Evolutionary conservation across 2,797 vertebrate genomes (phyloP), one percentile per base, ranked within the genome.

Genomic region (Sebastes nivosus): DNA sequence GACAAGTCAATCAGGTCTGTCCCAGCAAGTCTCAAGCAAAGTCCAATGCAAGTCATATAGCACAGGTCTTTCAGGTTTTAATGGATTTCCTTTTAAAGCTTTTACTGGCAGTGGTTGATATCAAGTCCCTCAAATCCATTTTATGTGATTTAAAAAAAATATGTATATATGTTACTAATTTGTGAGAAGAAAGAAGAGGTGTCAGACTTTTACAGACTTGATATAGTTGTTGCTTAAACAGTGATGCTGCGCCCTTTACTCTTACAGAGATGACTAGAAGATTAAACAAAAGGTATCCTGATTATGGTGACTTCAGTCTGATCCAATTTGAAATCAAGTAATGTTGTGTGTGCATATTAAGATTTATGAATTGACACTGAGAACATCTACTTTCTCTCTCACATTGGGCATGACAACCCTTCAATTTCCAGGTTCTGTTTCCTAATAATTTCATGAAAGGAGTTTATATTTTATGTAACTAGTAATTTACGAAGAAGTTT

Each of bases 401-500:
- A 38, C 27, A 68, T 6, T n/a, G 12, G 8, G 0, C 27, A 29
- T 57, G 5, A 20, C 29, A 34, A 32, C 30, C 20, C 20, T 50
- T 70, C 12, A 61, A 24, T 73, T 77, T 77, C 82, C 32, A 64
- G 16, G 34, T 72, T 82, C 42, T 1, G 4, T 76, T 60, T 72
- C 52, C n/a, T 74, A 55, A 82, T 72, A 54, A 67, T 60, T 70
- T 67, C 22, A 71, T 9, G 18, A 70, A 67, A 64, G 61, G 22
- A 34, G 24, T 72, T 69, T 66, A 66, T 77, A 61, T 0, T 60
- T 3, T 30, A 55, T 80, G 24, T 79, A 81, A 73, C 68, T 10
- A 27, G 25, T 82, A 57, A 88, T 88, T 88, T 79, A 52, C 66
- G 11, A 34, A 67, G 63, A 71, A 1, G 11, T 75, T 84, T 87